Percentiles rank a stretch among this genome's conserved stretches.
phyloP scores from a whole-genome alignment of 2,888 invertebrate genomes.

The Acheta domesticus region DNA sequence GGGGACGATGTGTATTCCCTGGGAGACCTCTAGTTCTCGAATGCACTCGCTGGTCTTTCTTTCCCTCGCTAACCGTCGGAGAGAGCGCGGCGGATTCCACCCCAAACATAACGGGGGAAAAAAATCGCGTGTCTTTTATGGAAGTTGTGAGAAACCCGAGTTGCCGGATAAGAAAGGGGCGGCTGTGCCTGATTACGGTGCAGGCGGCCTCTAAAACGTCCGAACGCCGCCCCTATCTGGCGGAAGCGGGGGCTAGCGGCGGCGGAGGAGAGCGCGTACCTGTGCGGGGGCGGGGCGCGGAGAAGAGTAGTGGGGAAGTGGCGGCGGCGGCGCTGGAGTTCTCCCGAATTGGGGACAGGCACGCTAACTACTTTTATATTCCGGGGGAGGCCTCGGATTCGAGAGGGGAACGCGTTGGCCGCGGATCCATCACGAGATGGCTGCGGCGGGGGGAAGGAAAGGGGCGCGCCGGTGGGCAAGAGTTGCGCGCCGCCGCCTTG shows the following conservation, averaged over 20 bases:
- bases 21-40: too few species aligned
- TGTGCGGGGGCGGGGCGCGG: neutral
- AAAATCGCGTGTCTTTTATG: conserved; percentile 18
- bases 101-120: neutral
- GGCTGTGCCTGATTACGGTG: neutral
- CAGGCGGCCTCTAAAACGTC: neutral
- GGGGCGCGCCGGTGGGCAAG: too few species aligned
- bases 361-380: conserved; percentile 18
- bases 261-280: neutral
- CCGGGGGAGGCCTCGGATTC: neutral
- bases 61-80: too few species aligned
- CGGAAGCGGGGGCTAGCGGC: neutral
- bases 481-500: too few species aligned
- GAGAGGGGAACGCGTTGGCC: neutral
- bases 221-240: neutral
- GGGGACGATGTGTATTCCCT: too few species aligned
- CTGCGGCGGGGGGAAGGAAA: too few species aligned
- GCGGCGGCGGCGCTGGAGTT: neutral
- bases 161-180: conserved; percentile 8
- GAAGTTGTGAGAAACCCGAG: conserved; percentile 18
- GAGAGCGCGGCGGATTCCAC: neutral
- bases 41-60: too few species aligned
- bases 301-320: neutral
- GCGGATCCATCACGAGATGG: conserved; percentile 9
- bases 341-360: neutral